A percentile compares a stretch with the other conserved stretches of the same genome.
Evolutionary conservation across 2,888 invertebrate species (phyloP).

Genomic region (Idaea dimidiata): DNA sequence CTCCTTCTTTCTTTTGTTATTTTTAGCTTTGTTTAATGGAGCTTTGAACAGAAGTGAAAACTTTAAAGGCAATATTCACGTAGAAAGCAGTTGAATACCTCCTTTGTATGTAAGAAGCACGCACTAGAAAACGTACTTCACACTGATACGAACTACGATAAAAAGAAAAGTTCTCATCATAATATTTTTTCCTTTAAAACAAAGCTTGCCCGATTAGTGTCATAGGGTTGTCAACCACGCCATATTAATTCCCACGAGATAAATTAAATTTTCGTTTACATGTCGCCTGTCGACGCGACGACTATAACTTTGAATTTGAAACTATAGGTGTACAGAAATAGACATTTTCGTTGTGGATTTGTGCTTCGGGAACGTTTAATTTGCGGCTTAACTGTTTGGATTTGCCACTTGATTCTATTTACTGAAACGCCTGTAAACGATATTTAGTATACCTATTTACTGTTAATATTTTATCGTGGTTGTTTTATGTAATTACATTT

Average conservation of each 20-base stretch:
- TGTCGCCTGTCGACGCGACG: background rate
- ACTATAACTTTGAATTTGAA: background rate
- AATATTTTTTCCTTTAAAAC: background rate
- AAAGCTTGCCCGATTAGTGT: background rate
- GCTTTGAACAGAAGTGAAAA: no score
- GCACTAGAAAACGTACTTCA: no score
- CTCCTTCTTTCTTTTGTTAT: no score
- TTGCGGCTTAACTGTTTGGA: background rate
- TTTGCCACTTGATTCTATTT: conserved; percentile 7
- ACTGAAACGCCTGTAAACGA: background rate
- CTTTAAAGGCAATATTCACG: no score
- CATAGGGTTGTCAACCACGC: background rate
- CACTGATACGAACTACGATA: no score
- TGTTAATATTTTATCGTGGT: background rate
- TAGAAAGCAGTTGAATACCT: no score
- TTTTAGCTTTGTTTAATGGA: no score
- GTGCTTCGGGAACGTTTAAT: background rate
- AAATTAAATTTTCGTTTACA: background rate
- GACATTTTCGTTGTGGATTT: background rate
- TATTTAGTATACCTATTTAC: conserved; percentile 3
- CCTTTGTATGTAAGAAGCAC: no score
- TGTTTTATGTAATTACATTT: no score
- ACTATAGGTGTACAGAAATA: background rate
- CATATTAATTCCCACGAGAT: background rate
- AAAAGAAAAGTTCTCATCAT: background rate